These are phyloP conservation scores for Sebastes oblongus DNA, from an alignment of 2,797 vertebrate species.

Conservation along the genomic window DNA sequence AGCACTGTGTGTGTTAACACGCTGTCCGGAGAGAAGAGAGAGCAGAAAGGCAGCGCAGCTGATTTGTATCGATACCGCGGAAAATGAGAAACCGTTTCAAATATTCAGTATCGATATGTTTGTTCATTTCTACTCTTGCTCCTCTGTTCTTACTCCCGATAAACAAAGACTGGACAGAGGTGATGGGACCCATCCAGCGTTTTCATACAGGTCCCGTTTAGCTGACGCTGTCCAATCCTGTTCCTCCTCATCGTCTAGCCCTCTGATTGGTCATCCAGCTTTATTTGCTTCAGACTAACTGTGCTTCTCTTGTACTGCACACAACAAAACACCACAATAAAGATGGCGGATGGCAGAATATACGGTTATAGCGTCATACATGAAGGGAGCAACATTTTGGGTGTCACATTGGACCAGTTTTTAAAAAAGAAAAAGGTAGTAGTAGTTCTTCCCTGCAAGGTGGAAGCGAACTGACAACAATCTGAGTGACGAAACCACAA, in stretches of 20 bases:
- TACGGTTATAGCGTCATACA: constrained; percentile 31
- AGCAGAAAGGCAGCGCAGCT: not conserved
- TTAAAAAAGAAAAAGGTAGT: not conserved
- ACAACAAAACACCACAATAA: constrained; percentile 88
- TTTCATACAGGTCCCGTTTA: constrained; percentile 53
- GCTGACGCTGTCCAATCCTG: not conserved
- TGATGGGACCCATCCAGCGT: constrained; percentile 46
- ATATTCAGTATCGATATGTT: not conserved
- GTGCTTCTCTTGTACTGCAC: constrained; percentile 86
- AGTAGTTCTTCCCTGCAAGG: not conserved
- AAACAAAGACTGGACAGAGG: constrained; percentile 6
- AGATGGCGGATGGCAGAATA: constrained; percentile 50
- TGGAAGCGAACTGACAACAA: not conserved
- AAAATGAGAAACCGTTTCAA: not conserved
- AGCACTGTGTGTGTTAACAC: not conserved
- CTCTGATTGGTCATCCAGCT: constrained; percentile 84
- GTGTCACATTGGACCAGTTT: constrained; percentile 9
- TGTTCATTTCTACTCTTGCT: not conserved
- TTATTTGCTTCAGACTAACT: constrained; percentile 86
- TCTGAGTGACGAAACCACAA: constrained; percentile 5
- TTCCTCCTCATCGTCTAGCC: not conserved
- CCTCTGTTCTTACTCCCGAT: not conserved
- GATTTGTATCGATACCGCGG: not conserved
- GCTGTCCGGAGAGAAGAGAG: not conserved
- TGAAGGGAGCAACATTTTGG: constrained; percentile 5